phyloP scores from a whole-genome alignment of 1,140 invertebrate genomes.

The Grapholita molesta region DNA sequence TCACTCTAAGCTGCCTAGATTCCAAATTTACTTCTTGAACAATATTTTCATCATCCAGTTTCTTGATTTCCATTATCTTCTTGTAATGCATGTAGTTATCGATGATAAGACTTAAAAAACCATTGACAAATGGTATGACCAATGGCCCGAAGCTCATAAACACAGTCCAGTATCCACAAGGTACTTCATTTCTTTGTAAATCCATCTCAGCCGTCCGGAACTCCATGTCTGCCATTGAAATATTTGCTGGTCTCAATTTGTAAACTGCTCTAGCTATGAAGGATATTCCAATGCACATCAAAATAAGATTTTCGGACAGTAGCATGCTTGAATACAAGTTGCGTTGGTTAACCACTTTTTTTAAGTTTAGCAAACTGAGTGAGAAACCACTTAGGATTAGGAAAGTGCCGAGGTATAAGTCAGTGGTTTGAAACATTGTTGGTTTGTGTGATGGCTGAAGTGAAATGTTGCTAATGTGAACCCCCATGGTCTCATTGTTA shows the following conservation, averaged over 20 bases:
- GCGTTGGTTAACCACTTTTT: constrained; percentile 41
- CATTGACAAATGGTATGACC: constrained; percentile 64
- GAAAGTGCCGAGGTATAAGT: constrained; percentile 59
- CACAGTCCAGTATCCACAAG: constrained; percentile 53
- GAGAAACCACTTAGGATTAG: constrained; percentile 58
- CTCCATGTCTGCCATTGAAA: constrained; percentile 40
- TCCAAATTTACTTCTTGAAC: constrained; percentile 43
- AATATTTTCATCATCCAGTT: constrained; percentile 45
- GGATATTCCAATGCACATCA: constrained; percentile 59
- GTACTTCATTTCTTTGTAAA: constrained; percentile 12
- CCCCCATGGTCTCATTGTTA: constrained; percentile 59
- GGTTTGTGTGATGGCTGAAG: constrained; percentile 8
- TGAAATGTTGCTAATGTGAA: constrained; percentile 26
- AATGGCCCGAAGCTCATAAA: constrained; percentile 61
- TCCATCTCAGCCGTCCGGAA: constrained; percentile 34
- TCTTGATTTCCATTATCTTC: constrained; percentile 46
- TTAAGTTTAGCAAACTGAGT: constrained; percentile 57
- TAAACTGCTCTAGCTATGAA: constrained; percentile 51
- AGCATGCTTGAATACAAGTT: constrained; percentile 42
- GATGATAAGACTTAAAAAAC: constrained; percentile 59
- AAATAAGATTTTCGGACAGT: constrained; percentile 62
- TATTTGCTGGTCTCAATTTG: constrained; percentile 37
- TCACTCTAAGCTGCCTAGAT: constrained; percentile 22
- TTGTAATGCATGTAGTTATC: constrained; percentile 68
- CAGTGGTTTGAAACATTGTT: constrained; percentile 50